A percentile compares a stretch with the other conserved stretches of the same genome.
Conservation (phyloP, 2,113 vertebrate genomes). For the Gymnarchus niloticus region DNA sequence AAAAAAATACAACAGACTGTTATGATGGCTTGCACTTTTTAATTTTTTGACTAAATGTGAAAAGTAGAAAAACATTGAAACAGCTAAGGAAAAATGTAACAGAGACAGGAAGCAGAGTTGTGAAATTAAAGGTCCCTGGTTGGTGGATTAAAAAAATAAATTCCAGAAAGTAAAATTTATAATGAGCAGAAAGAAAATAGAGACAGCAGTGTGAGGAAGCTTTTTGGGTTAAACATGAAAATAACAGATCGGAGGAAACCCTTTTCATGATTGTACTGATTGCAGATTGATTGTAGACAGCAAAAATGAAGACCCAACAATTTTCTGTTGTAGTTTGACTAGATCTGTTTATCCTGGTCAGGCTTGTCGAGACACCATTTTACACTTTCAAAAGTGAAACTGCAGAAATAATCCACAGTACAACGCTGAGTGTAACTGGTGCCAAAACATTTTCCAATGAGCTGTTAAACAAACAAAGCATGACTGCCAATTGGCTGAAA, state of each 20-base stretch:
- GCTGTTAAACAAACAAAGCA: constrained; percentile 2
- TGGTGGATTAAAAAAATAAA: background rate
- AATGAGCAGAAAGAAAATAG: background rate
- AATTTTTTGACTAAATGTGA: background rate
- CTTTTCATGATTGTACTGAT: background rate
- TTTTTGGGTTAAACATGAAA: background rate
- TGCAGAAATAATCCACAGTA: background rate
- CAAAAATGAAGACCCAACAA: no score
- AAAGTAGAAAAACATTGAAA: background rate
- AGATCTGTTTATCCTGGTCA: background rate
- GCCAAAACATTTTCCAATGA: background rate
- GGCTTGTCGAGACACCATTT: background rate
- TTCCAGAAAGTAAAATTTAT: background rate
- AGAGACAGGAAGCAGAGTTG: background rate
- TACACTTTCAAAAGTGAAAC: background rate
- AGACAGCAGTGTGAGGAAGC: background rate
- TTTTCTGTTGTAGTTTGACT: background rate
- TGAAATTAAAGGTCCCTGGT: background rate
- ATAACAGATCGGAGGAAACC: background rate
- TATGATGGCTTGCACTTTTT: background rate
- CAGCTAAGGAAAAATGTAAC: background rate
- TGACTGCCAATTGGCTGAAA: background rate
- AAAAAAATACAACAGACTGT: background rate
- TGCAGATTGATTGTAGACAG: background rate
- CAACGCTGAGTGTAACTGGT: constrained; percentile 8